Percentiles rank a stretch among this genome's conserved stretches.
phyloP scores from a whole-genome alignment of 2,888 invertebrate species.

The Nudaria mundana region DNA sequence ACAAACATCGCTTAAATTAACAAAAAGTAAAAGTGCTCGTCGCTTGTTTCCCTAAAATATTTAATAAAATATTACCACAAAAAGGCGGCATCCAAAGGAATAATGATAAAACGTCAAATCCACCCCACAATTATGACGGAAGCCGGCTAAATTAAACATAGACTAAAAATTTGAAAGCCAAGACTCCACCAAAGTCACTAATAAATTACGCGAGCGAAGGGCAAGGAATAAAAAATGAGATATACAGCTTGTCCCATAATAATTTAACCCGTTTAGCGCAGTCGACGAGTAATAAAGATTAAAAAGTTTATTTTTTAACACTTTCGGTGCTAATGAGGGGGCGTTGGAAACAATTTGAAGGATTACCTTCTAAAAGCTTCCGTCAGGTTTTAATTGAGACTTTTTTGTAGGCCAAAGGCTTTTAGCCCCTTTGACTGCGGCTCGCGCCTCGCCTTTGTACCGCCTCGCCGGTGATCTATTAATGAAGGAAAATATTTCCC shows the following conservation, averaged over 20 bases:
- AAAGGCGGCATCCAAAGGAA: constrained; percentile 22
- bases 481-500: constrained; percentile 67
- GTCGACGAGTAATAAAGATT: constrained; percentile 79
- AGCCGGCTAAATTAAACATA: constrained; percentile 62
- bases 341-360: constrained; percentile 81
- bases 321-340: constrained; percentile 81
- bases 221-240: constrained; percentile 73
- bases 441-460: constrained; percentile 60
- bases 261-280: constrained; percentile 79
- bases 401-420: constrained; percentile 78
- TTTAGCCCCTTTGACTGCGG: constrained; percentile 71
- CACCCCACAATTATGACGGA: constrained; percentile 63
- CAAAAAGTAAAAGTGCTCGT: constrained; percentile 1
- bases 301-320: constrained; percentile 82
- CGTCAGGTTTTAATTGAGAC: constrained; percentile 81
- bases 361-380: constrained; percentile 82
- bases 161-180: constrained; percentile 62
- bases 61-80: constrained; percentile 25
- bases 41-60: constrained; percentile 17
- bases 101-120: constrained; percentile 49
- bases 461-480: constrained; percentile 71
- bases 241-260: constrained; percentile 69
- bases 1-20: background rate
- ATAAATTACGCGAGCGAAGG: constrained; percentile 67
- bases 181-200: constrained; percentile 50